Base-by-base conservation (phyloP, 92 coral and sea anemone species). In the Palythoa caribaeorum region DNA sequence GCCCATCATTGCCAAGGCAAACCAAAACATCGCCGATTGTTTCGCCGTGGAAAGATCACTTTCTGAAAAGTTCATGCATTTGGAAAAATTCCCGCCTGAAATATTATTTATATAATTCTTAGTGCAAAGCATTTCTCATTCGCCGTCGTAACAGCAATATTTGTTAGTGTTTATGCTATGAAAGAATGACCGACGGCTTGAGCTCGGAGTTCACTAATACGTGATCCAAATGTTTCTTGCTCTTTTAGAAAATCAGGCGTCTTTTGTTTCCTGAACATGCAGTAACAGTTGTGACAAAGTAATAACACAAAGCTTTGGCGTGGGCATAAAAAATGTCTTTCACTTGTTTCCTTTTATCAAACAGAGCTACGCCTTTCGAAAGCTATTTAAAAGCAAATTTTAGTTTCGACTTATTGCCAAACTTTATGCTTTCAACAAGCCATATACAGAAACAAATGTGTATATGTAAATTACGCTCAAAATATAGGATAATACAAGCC, bases 1-100 rank as follows among this genome's bases (percentile, higher is more conserved):
- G 1, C 96, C 98, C 94, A 96, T 93, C 19, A 88, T 73, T 6
- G 89, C 54, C 7, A 94, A 92, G 3, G 93, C 87, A 9, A 93
- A 65, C 47, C 88, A 86, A 84, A 50, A 91, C 17, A 9, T 8
- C 20, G 55, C n/a, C 65, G 44, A 11, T 70, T 10, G n/a, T 17
- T 48, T 21, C 71, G 9, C 77, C 75, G 50, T 9, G 3, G 70
- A 38, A 14, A 35, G 40, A 38, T 70, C 16, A 17, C 47, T 70
- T 35, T 8, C 44, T 70, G 75, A 35, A 70, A 70, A 9, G 75
- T 70, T 70, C 8, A 63, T 1, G 36, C 70, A 63, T 6, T 17
- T n/a, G 70, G 75, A 70, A 70, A 70, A 70, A 36, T 70, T 70
- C 47, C 14, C 28, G 6, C 40, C 75, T 36, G 75, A 36, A 70